These are phyloP conservation scores for Drosophila eohydei DNA, from an alignment of 2,888 invertebrate genomes.

Conservation along the genomic window DNA sequence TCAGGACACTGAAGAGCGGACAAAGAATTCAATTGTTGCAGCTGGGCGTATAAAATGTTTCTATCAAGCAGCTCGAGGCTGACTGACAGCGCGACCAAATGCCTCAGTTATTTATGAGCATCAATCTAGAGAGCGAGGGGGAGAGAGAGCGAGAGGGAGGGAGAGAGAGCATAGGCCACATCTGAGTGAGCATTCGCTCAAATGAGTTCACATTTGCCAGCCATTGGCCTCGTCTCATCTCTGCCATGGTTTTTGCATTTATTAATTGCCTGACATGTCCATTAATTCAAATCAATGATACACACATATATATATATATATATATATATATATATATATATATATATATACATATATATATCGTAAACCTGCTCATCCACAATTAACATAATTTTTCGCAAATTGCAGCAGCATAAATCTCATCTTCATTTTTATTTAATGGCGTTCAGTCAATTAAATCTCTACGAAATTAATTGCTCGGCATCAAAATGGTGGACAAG, in stretches of 20 bases:
- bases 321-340: slow-evolving; percentile 36
- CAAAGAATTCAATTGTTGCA: slow-evolving; percentile 69
- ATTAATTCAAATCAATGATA: slow-evolving; percentile 84
- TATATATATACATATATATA: too few relatives aligned
- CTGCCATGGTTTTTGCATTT: slow-evolving; percentile 84
- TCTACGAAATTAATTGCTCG: slow-evolving; percentile 60
- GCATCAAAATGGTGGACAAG: slow-evolving; percentile 27
- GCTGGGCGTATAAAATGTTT: slow-evolving; percentile 70
- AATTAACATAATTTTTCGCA: slow-evolving; percentile 77
- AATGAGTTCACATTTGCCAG: slow-evolving; percentile 13
- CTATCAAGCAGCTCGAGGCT: slow-evolving; percentile 61
- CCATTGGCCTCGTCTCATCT: slow-evolving; percentile 37
- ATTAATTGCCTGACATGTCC: slow-evolving; percentile 85
- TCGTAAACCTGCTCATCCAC: slow-evolving; percentile 37
- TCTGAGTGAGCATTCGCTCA: slow-evolving; percentile 17
- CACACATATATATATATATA: slow-evolving; percentile 24
- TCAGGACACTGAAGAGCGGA: slow-evolving; percentile 27
- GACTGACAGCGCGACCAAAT: slow-evolving; percentile 71
- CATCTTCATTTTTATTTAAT: slow-evolving; percentile 65
- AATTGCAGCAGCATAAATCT: slow-evolving; percentile 78
- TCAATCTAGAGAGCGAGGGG: not conserved
- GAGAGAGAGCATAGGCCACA: slow-evolving; percentile 4
- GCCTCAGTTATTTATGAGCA: slow-evolving; percentile 43
- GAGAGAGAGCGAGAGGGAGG: not conserved
- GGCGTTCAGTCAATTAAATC: slow-evolving; percentile 70